A percentile compares a stretch with the other conserved stretches of the same genome.
Conservation (phyloP, 2,113 vertebrate species). For the Cyprinodon tularosa region DNA sequence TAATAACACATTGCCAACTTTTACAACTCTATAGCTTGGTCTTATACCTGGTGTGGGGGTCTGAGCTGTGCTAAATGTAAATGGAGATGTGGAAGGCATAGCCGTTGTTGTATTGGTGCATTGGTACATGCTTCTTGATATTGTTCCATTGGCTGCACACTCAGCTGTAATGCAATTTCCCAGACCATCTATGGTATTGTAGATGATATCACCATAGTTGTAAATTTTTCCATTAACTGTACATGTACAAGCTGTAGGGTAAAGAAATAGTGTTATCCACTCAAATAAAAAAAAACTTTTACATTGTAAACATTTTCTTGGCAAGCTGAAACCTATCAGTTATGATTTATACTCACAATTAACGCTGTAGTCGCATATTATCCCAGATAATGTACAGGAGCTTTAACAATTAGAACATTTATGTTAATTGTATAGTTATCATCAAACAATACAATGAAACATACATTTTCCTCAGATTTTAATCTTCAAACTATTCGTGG, state of each 20-base stretch:
- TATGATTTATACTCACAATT: conserved; percentile 59
- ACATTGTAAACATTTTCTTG: not conserved
- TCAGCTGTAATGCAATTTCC: conserved; percentile 85
- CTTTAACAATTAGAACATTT: conserved; percentile 58
- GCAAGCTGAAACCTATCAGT: not conserved
- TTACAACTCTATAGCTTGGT: not conserved
- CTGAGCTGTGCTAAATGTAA: conserved; percentile 38
- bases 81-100: conserved; percentile 42
- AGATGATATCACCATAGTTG: conserved; percentile 78
- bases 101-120: conserved; percentile 57
- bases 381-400: conserved; percentile 64
- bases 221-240: conserved; percentile 77
- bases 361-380: conserved; percentile 59
- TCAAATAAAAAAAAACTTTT: not conserved
- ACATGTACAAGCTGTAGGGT: conserved; percentile 83
- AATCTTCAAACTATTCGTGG: too few species aligned
- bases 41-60: not conserved
- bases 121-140: conserved; percentile 61
- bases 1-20: not conserved
- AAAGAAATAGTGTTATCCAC: not conserved
- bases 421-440: not conserved
- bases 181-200: conserved; percentile 86
- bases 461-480: not conserved
- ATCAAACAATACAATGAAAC: not conserved
- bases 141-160: conserved; percentile 80